These are phyloP conservation scores for Antennarius striatus DNA, from an alignment of 2,113 vertebrate species.

Conservation along the genomic window DNA sequence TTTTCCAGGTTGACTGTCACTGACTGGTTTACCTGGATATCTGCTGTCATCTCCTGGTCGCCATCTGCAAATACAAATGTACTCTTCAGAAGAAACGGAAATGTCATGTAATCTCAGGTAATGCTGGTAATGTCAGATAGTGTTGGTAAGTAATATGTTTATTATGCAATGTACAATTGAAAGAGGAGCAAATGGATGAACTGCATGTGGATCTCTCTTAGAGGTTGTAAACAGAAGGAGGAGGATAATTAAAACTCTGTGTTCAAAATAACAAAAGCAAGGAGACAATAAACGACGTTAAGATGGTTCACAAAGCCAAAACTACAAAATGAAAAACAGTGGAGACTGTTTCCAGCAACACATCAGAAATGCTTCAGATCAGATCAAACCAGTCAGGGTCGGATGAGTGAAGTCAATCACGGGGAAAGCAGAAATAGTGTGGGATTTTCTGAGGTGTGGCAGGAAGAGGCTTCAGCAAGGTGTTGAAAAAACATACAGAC, in stretches of 20 bases:
- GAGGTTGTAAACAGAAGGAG: no score
- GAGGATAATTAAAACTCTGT: no score
- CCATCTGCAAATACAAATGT: neutral
- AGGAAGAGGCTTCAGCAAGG: neutral
- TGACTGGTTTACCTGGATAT: neutral
- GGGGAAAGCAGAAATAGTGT: conserved; percentile 15
- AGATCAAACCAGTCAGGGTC: neutral
- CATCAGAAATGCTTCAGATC: no score
- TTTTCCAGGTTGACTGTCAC: neutral
- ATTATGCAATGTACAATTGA: neutral
- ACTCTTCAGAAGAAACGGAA: conserved; percentile 1
- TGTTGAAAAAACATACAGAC: conserved; percentile 8
- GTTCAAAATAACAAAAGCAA: no score
- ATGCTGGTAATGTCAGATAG: no score
- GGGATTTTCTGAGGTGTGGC: neutral
- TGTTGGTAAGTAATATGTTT: no score
- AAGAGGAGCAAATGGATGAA: conserved; percentile 41
- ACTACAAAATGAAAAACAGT: no score
- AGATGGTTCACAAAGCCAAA: no score
- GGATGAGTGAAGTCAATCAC: conserved; percentile 19
- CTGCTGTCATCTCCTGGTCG: conserved; percentile 40
- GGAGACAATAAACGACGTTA: no score
- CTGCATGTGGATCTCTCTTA: neutral
- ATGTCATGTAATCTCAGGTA: no score
- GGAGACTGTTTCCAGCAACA: no score